These are phyloP conservation scores for Austrolebias charrua DNA, from an alignment of 2,797 vertebrate genomes.

Conservation along the genomic window DNA sequence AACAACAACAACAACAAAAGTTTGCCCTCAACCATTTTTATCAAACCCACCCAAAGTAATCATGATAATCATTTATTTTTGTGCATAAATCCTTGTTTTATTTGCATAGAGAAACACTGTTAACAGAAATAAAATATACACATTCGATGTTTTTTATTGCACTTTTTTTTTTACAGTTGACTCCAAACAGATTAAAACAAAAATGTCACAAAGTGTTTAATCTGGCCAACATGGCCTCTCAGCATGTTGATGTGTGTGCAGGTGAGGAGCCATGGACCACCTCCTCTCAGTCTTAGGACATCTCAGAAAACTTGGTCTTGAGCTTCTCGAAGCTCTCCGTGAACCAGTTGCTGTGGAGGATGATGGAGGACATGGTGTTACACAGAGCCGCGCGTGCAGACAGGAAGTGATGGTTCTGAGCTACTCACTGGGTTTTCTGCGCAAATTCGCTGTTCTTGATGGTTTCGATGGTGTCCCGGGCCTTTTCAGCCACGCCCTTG, in stretches of 20 bases:
- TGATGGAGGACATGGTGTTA: neutral
- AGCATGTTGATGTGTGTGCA: constrained; percentile 2
- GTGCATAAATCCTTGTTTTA: constrained; percentile 1
- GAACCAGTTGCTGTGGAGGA: constrained; percentile 61
- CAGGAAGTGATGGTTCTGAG: no score
- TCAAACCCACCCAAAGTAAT: no score
- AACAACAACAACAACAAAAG: no score
- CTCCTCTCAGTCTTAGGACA: fast-evolving
- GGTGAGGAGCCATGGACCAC: neutral
- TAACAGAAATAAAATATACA: constrained; percentile 11
- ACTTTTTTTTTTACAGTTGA: constrained; percentile 18
- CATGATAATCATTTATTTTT: neutral
- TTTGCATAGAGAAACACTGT: constrained; percentile 12
- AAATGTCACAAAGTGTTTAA: constrained; percentile 10
- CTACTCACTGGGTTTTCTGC: constrained; percentile 55
- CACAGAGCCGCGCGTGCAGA: neutral
- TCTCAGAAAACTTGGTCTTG: fast-evolving
- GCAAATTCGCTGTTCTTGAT: constrained; percentile 51
- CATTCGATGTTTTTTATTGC: constrained; percentile 12
- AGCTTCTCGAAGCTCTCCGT: neutral
- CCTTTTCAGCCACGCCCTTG: constrained; percentile 35
- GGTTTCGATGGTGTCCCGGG: fast-evolving
- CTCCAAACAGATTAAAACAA: constrained; percentile 19
- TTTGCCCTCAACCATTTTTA: no score
- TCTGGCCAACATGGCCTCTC: neutral